Evolutionary conservation across 2,888 invertebrate species (phyloP).

Genomic region (Eilema caniola): DNA sequence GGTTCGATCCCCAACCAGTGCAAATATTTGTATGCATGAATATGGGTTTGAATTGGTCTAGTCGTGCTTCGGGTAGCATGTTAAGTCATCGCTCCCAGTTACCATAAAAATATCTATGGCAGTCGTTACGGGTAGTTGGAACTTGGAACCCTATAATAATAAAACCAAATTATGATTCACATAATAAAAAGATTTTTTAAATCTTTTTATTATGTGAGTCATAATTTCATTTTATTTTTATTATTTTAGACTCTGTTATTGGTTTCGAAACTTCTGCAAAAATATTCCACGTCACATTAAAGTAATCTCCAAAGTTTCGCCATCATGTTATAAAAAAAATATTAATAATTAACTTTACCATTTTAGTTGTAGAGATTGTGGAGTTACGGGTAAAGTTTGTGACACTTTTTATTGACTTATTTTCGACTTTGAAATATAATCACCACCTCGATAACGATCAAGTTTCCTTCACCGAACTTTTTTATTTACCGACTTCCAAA

Average conservation of each 20-base stretch:
- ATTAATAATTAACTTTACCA: constrained; percentile 13
- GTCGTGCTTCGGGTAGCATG: no score
- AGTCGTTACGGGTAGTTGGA: no score
- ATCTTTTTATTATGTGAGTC: no score
- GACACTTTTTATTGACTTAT: constrained; percentile 35
- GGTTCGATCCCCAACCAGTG: no score
- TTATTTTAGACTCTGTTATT: background rate
- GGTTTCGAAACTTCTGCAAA: background rate
- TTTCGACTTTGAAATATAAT: constrained; percentile 28
- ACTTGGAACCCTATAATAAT: no score
- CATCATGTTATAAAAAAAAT: background rate
- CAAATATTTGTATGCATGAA: no score
- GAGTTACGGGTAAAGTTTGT: constrained; percentile 15
- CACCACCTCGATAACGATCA: constrained; percentile 20
- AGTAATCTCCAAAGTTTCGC: background rate
- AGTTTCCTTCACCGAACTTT: constrained; percentile 26
- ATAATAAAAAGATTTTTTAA: no score
- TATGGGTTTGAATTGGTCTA: no score
- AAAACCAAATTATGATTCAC: no score
- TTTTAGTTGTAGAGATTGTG: constrained; percentile 19
- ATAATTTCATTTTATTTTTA: background rate
- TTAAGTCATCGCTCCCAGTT: no score
- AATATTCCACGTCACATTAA: background rate
- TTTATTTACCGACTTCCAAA: constrained; percentile 21
- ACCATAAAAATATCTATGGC: no score